Evolutionary conservation across 2,888 invertebrate genomes (phyloP).

Genomic region (Meliscaeva auricollis): DNA sequence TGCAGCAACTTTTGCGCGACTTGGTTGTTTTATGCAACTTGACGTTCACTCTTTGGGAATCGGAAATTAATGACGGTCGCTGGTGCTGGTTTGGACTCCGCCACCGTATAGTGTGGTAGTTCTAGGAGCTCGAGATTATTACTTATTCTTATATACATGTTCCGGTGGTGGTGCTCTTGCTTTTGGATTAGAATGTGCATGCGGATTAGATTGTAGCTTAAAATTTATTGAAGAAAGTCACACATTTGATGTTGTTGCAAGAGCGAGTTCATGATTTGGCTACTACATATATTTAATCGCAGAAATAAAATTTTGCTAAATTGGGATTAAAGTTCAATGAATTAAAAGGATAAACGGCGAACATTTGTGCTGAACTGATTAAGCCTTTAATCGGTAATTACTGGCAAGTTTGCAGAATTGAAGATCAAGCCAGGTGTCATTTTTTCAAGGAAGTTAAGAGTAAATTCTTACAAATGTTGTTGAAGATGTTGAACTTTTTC

Average conservation of each 20-base stretch:
- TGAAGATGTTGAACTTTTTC: too few species aligned
- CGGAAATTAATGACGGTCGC: constrained; percentile 56
- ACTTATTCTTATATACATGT: constrained; percentile 31
- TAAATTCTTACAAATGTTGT: too few species aligned
- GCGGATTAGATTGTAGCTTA: constrained; percentile 34
- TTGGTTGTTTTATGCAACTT: constrained; percentile 52
- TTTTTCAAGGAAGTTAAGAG: too few species aligned
- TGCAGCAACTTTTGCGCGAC: too few species aligned
- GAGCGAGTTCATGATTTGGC: constrained; percentile 2
- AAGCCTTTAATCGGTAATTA: background rate
- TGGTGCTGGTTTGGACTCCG: too few species aligned
- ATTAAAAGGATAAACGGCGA: constrained; percentile 23
- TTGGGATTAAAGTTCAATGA: constrained; percentile 40
- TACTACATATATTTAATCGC: constrained; percentile 6
- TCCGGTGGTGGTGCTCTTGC: background rate
- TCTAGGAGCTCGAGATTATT: constrained; percentile 56
- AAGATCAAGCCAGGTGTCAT: too few species aligned
- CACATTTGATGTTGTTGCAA: constrained; percentile 12
- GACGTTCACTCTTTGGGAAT: constrained; percentile 45
- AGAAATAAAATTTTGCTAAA: constrained; percentile 22
- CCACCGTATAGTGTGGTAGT: background rate
- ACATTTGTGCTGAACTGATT: constrained; percentile 1
- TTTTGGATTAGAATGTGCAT: constrained; percentile 62
- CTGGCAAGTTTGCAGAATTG: too few species aligned
- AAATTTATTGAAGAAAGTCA: constrained; percentile 36